A percentile compares a stretch with the other conserved stretches of the same genome.
Evolutionary conservation across 2,888 invertebrate species (phyloP).

Genomic region (Temnothorax unifasciatus): DNA sequence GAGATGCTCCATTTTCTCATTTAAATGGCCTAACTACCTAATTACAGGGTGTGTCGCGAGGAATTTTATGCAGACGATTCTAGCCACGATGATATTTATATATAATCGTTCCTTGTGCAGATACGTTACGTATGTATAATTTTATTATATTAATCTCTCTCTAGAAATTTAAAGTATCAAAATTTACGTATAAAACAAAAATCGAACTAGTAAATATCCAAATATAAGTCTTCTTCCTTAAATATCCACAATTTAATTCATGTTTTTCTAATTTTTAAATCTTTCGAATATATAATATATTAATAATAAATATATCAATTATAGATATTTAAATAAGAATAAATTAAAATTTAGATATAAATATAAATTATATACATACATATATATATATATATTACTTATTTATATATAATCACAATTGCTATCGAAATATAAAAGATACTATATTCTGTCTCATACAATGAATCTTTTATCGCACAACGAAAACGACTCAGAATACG

Average conservation of each 20-base stretch:
- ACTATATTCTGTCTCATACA: background rate
- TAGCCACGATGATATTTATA: background rate
- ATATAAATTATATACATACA: background rate
- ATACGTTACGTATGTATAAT: background rate
- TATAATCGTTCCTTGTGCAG: background rate
- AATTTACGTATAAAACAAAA: background rate
- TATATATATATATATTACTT: background rate
- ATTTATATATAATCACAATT: background rate
- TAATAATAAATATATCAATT: background rate
- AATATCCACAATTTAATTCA: background rate
- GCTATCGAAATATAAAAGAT: background rate
- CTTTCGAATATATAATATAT: background rate
- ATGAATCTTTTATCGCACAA: slow-evolving; percentile 24
- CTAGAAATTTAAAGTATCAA: background rate
- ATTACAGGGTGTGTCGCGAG: slow-evolving; percentile 13
- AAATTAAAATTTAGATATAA: background rate
- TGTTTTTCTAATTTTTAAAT: background rate
- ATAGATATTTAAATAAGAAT: background rate
- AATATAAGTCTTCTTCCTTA: background rate
- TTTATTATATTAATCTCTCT: background rate
- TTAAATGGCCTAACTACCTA: background rate
- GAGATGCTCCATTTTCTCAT: slow-evolving; percentile 24
- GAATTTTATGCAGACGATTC: background rate
- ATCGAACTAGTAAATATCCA: background rate
- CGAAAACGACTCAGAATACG: background rate